Evolutionary conservation across 2,888 invertebrate species (phyloP).

Genomic region (Metallyticus violacea): DNA sequence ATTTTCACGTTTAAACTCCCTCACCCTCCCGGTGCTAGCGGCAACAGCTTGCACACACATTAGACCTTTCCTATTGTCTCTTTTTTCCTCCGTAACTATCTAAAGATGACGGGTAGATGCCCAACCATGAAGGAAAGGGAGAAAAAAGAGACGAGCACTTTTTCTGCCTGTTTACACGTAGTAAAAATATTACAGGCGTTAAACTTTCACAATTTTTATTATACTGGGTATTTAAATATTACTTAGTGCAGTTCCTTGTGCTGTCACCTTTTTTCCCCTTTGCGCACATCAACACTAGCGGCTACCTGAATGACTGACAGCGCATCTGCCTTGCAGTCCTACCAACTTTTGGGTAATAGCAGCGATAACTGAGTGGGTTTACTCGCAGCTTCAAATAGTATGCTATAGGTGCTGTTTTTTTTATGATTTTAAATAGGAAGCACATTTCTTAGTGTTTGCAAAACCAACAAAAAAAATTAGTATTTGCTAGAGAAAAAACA

Average conservation of each 20-base stretch:
- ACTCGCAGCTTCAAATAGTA: too few relatives aligned
- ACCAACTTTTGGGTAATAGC: neutral
- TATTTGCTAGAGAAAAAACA: too few relatives aligned
- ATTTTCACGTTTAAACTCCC: slow-evolving; percentile 20
- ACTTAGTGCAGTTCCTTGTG: neutral
- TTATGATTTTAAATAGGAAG: too few relatives aligned
- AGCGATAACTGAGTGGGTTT: neutral
- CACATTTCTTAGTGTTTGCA: too few relatives aligned
- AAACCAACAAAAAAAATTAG: too few relatives aligned
- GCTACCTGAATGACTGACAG: neutral
- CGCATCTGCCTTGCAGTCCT: neutral
- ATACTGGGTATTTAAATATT: slow-evolving; percentile 1
- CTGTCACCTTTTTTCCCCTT: too few relatives aligned
- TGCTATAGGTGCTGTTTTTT: too few relatives aligned
- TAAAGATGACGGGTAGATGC: neutral
- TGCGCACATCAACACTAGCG: neutral
- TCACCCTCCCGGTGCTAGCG: neutral
- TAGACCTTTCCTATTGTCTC: neutral
- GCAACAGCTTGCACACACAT: slow-evolving; percentile 9
- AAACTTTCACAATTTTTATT: neutral
- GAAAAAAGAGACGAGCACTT: neutral
- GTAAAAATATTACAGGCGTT: slow-evolving; percentile 8
- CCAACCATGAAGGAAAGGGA: neutral
- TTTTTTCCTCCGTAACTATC: neutral
- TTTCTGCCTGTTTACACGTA: slow-evolving; percentile 10